Evolutionary conservation across 2,797 vertebrate genomes (phyloP), one percentile per base, ranked within the genome.

Genomic region (Cyclura pinguis): DNA sequence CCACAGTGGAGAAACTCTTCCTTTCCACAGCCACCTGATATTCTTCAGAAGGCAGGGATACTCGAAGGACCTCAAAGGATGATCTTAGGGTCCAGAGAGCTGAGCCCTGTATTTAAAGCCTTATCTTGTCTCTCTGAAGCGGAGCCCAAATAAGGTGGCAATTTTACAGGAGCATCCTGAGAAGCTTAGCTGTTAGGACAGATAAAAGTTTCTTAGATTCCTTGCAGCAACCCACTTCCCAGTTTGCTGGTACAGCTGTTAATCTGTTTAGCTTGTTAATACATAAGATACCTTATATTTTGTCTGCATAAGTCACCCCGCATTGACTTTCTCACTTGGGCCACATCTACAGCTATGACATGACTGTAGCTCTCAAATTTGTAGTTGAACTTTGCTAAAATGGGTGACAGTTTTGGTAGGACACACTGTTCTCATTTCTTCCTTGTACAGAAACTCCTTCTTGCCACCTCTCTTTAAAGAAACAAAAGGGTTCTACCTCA

Each of bases 1-100:
- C 16, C 32, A 22, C 50, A 50, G 47, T 5, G 8, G 50, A 52
- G 13, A 55, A 55, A 9, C 5, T 35, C 52, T 35, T 74, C 32
- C 20, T 47, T 38, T 52, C 55, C 16, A 57, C 20, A 29, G 3
- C 13, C 14, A 29, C 13, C 38, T 50, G 74, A 18, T 42, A 13
- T 6, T 6, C 5, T 76, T 64, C 32, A 47, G 57, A 22, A 50
- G 1, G 20, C 24, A 78, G 55, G 9, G 42, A 64, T 12, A 8
- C 57, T 10, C 9, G 0, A 38, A 62, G 5, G 1, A 35, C 12
- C 52, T 38, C n/a, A 1, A 20, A 42, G 27, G 1, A 67, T 3
- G 27, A 80, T 83, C n/a, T 38, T 24, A 62, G 10, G 59, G 3
- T 47, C 32, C 29, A 50, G 76, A 42, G 73, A 62, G 42, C 2